Percentiles rank a stretch among this genome's conserved stretches.
Evolutionary conservation across 2,113 vertebrate species (phyloP).

Genomic region (Rhegmatorhina hoffmannsi): DNA sequence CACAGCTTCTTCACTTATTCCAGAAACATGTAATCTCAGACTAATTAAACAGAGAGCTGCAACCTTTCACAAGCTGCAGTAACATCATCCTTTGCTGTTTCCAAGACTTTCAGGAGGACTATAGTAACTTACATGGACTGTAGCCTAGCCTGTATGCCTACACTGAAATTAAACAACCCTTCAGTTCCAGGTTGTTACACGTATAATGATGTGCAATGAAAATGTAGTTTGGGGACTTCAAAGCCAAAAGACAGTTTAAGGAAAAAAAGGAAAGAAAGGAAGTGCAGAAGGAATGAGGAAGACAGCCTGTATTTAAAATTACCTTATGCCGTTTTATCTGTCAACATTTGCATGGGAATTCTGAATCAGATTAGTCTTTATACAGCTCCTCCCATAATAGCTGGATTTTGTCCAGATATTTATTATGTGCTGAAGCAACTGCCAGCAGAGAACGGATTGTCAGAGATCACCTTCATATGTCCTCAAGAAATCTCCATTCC

Average conservation of each 20-base stretch:
- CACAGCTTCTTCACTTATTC: background rate
- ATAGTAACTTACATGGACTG: background rate
- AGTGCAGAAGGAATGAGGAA: background rate
- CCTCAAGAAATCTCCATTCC: background rate
- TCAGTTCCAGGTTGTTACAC: background rate
- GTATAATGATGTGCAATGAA: background rate
- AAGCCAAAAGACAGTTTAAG: background rate
- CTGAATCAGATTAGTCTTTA: background rate
- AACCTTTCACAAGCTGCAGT: background rate
- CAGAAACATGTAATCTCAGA: background rate
- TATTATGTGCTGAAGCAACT: background rate
- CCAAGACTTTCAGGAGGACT: background rate
- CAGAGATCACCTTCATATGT: background rate
- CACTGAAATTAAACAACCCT: background rate
- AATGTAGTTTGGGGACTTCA: background rate
- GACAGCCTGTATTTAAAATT: background rate
- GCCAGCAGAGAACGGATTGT: background rate
- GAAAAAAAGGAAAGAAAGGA: background rate
- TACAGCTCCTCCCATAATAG: background rate
- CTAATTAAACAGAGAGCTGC: slow-evolving; percentile 9
- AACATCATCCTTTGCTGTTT: background rate
- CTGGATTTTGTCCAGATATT: background rate
- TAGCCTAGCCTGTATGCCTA: background rate
- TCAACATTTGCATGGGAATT: background rate
- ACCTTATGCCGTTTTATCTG: background rate